phyloP scores from a whole-genome alignment of 2,888 invertebrate genomes.

The Flexamia atlantica region DNA sequence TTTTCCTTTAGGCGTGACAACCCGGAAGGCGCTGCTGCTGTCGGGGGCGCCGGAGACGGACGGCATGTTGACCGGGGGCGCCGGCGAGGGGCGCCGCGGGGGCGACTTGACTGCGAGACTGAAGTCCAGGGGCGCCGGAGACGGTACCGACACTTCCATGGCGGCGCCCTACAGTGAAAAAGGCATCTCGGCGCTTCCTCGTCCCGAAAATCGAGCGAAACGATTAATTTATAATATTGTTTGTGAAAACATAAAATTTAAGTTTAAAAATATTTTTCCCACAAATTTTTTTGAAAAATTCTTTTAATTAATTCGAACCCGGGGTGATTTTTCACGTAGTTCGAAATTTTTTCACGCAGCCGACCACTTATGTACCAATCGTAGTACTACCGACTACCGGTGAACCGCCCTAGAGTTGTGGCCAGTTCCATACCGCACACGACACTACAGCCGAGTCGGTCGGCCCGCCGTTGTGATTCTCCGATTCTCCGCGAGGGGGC shows the following conservation, averaged over 20 bases:
- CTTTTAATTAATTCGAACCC: no score
- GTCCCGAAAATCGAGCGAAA: no score
- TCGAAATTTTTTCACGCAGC: no score
- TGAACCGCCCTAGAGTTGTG: neutral
- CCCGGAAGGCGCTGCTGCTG: conserved; percentile 80
- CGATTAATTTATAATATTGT: no score
- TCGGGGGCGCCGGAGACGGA: conserved; percentile 63
- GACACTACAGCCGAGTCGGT: neutral
- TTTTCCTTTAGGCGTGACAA: conserved; percentile 82
- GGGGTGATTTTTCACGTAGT: no score
- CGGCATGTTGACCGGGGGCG: conserved; percentile 43
- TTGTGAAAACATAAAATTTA: no score
- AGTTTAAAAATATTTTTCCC: no score
- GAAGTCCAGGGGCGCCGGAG: conserved; percentile 85
- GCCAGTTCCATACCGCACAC: conserved; percentile 2
- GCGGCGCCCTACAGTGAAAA: neutral
- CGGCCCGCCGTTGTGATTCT: conserved; percentile 23
- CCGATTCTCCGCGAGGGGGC: neutral
- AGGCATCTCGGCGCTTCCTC: neutral
- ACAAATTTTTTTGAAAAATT: no score
- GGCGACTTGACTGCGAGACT: conserved; percentile 75
- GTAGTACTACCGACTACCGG: no score
- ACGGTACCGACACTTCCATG: conserved; percentile 71
- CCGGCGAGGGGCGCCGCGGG: conserved; percentile 78
- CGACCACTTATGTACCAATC: no score